Base-by-base conservation (phyloP, 2,797 vertebrate genomes). In the Pterois miles region DNA sequence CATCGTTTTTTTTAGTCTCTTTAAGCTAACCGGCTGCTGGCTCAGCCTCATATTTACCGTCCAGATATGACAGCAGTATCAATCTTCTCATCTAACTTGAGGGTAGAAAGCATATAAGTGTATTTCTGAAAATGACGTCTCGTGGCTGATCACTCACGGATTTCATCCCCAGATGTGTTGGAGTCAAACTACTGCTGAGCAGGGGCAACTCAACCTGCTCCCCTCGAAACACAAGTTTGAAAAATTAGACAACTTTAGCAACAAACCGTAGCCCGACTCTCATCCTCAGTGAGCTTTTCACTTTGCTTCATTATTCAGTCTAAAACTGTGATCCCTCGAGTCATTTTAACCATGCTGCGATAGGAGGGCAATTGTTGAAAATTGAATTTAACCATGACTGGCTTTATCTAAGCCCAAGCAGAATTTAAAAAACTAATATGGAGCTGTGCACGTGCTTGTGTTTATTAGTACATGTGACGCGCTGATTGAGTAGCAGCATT, bases 301-400 rank as follows among this genome's bases (percentile, higher is more conserved):
- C 64, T 77, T 71, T 73, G 77, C 83, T 71, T 84, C 72, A 83
- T 91, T 92, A 85, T 82, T 82, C 77, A 67, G 68, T 65, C 67
- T 78, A 53, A 89, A 89, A 65, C 65, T 71, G 46, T 6, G 65
- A 63, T 86, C 83, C 84, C 78, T 72, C 12, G 13, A 76, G 86
- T 84, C 13, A 71, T 76, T 84, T 57, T 10, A 85, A 67, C 80
- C 82, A 27, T 18, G 84, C 81, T 70, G 83, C 80, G 83, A 89
- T 71, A 85, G 79, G 67, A 80, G 76, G 81, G 70, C 76, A 79
- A 76, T 91, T 88, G 86, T 90, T 74, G 75, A 56, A 81, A 88
- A 91, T 75, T 78, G 48, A 85, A 84, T 90, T 86, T 74, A 84
- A 74, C 77, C 74, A 76, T 80, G 86, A 80, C 85, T 71, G 81